Evolutionary conservation across 2,113 vertebrate species (phyloP).

Genomic region (Junco hyemalis): DNA sequence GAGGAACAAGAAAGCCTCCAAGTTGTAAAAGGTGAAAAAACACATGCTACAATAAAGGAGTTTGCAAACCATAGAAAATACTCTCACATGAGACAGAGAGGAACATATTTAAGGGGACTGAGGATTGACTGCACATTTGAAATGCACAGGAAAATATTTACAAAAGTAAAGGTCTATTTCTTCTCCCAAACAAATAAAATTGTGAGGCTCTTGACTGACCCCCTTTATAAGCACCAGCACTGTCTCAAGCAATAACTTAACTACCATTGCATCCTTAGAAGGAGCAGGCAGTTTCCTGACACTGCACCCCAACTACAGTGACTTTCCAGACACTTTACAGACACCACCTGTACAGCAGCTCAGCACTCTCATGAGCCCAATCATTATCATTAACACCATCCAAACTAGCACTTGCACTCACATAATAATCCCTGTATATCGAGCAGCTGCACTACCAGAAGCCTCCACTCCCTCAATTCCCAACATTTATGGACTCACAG

Average conservation of each 20-base stretch:
- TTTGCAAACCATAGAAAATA: not conserved
- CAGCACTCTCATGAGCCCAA: accelerated
- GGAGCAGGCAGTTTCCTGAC: not conserved
- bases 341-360: accelerated
- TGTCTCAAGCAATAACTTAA: not conserved
- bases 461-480: not conserved
- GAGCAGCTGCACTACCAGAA: not conserved
- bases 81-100: not conserved
- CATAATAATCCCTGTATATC: accelerated
- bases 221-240: not conserved
- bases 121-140: not conserved
- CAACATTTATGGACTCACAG: not conserved
- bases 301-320: not conserved
- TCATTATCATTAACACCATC: no score
- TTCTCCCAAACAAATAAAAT: not conserved
- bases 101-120: not conserved
- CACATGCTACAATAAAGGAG: not conserved
- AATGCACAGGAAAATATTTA: not conserved
- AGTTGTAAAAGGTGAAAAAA: not conserved
- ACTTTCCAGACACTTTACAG: not conserved
- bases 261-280: not conserved
- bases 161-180: not conserved
- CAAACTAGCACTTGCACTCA: not conserved
- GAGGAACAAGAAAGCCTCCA: not conserved
- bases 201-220: not conserved